These are phyloP conservation scores for Matsumyia berberina DNA, from an alignment of 2,888 invertebrate species.

Conservation along the genomic window DNA sequence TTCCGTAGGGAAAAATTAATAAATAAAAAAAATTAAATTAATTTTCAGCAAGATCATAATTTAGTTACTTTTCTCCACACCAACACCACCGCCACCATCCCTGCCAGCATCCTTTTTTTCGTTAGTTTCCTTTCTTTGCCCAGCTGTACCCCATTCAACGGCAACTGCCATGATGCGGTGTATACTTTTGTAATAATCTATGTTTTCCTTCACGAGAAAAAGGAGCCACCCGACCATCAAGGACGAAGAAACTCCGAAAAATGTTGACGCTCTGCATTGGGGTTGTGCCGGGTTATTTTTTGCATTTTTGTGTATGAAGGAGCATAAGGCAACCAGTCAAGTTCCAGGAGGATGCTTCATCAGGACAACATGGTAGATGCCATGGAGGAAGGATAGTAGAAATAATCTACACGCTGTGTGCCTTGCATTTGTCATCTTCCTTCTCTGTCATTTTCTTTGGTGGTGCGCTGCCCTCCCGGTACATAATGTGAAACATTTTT, in stretches of 20 bases:
- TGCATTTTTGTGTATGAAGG: conserved; percentile 47
- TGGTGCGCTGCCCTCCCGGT: conserved; percentile 12
- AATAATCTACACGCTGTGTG: conserved; percentile 47
- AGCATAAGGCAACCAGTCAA: conserved; percentile 64
- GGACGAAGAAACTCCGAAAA: conserved; percentile 51
- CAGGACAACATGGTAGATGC: conserved; percentile 29
- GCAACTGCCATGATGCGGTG: conserved; percentile 56
- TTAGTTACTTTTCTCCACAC: conserved; percentile 55
- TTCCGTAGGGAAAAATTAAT: conserved; percentile 52
- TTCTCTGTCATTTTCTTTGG: conserved; percentile 53
- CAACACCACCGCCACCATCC: neutral
- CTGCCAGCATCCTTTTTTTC: conserved; percentile 1
- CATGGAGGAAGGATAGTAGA: conserved; percentile 14
- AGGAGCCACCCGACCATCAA: neutral
- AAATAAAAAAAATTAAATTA: conserved; percentile 67
- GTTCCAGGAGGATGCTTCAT: conserved; percentile 59
- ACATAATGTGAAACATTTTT: conserved; percentile 55
- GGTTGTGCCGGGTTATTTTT: no score
- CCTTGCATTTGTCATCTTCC: conserved; percentile 66
- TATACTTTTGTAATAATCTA: conserved; percentile 66
- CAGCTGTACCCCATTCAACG: conserved; percentile 38
- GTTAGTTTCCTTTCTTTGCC: conserved; percentile 31
- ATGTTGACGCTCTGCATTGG: conserved; percentile 59
- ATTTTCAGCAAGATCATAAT: conserved; percentile 74
- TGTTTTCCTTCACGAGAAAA: conserved; percentile 31